Base-by-base conservation (phyloP, 1,140 invertebrate genomes). In the Micrasema longulum region DNA sequence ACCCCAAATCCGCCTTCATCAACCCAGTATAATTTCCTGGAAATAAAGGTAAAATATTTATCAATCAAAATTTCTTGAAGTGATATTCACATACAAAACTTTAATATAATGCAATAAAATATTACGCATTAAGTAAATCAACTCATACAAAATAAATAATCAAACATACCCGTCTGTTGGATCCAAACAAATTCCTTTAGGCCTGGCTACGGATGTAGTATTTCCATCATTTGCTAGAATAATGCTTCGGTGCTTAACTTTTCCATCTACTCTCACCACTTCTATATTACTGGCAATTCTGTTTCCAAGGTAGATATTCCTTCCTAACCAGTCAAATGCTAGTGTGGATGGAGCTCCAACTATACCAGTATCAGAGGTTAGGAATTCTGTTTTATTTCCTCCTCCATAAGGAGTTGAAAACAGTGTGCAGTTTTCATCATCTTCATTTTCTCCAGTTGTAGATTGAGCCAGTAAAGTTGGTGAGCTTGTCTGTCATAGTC, bases 221-320 rank as follows among this genome's bases (percentile, higher is more conserved):
- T 91, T 95, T 0, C 97, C 97, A 78, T 96, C 92, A 79, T 99
- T 99, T 0, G 93, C 92, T 16, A 99, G 81, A 20, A 99, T 90
- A 2, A 98, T 91, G 22, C 92, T 90, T n/a, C 96, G 86, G 79
- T 94, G 92, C 77, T 92, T 91, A 0, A 89, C 87, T 80, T 95
- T 94, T 0, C 93, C 92, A 78, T 97, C 95, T 0, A 95, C 88
- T 78, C 92, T 92, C 1, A 99, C 89, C 0, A 97, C 91, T 84
- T 98, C 96, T 68, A 99, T 95, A 72, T 97, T 97, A 22, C 95
- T 94, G 9, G 95, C 94, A 43, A 93, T 88, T 16, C 92, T 90
- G 79, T 99, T 99, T 10, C 96, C 97, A 76, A 99, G 91, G 78
- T 94, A 99, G 6, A 99, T 80, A 83, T 99, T 99, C 41, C 96